A percentile compares a stretch with the other conserved stretches of the same genome.
These are phyloP conservation scores for Staurois parvus DNA, from an alignment of 2,797 vertebrate genomes.

Conservation along the genomic window DNA sequence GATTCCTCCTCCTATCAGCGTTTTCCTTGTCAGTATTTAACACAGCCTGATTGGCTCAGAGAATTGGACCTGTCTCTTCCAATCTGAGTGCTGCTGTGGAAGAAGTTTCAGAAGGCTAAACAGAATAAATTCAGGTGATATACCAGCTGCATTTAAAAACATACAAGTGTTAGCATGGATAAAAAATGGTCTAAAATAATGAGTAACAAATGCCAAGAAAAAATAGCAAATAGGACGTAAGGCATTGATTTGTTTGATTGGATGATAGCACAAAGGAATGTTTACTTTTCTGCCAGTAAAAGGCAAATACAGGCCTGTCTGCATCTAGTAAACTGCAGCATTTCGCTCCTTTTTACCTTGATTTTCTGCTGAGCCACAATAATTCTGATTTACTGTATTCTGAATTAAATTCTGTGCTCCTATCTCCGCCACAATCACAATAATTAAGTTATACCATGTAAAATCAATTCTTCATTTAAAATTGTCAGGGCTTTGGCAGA, in stretches of 20 bases:
- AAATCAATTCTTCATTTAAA: not conserved
- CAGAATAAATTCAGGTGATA: not conserved
- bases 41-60: too few relatives aligned
- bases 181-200: not conserved
- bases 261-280: too few relatives aligned
- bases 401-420: not conserved
- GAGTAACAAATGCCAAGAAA: too few relatives aligned
- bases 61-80: too few relatives aligned
- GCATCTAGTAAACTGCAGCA: not conserved
- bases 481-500: not conserved
- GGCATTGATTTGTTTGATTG: too few relatives aligned
- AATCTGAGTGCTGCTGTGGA: too few relatives aligned
- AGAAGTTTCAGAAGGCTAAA: too few relatives aligned
- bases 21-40: too few relatives aligned
- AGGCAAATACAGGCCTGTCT: not conserved
- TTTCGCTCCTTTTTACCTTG: not conserved
- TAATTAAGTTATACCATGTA: conserved; percentile 18
- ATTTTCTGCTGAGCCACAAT: conserved; percentile 14
- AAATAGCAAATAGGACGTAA: too few relatives aligned
- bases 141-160: not conserved
- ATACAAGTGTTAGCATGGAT: too few relatives aligned
- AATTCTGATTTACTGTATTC: not conserved
- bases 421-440: not conserved
- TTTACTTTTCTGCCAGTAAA: not conserved
- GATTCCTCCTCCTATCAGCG: too few relatives aligned